phyloP scores from a whole-genome alignment of 2,797 vertebrate species.

The Masticophis lateralis region DNA sequence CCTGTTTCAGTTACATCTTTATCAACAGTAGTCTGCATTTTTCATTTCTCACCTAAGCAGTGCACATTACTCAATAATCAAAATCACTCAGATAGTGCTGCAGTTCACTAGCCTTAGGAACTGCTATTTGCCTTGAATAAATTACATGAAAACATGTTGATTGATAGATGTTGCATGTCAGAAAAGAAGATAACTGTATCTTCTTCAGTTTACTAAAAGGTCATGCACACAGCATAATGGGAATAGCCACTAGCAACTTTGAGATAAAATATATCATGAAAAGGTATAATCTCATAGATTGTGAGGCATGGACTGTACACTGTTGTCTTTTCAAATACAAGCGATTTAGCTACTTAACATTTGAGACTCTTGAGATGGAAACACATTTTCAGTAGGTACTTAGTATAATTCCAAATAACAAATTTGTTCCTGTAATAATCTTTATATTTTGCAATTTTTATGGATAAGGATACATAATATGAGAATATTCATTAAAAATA shows the following conservation, averaged over 20 bases:
- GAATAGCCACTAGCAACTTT: constrained; percentile 87
- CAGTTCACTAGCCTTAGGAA: constrained; percentile 81
- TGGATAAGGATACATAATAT: constrained; percentile 26
- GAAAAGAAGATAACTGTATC: constrained; percentile 97
- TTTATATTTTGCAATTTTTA: constrained; percentile 5
- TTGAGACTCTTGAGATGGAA: constrained; percentile 53
- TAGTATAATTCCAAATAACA: constrained; percentile 39
- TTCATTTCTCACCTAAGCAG: constrained; percentile 78
- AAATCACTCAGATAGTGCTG: constrained; percentile 77
- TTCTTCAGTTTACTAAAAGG: constrained; percentile 94
- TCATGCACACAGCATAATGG: constrained; percentile 90
- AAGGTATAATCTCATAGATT: constrained; percentile 69
- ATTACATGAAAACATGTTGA: constrained; percentile 86
- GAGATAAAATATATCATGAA: constrained; percentile 72
- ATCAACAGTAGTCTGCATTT: constrained; percentile 76
- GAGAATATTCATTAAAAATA: background rate
- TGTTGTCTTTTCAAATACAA: constrained; percentile 73
- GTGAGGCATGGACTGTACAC: constrained; percentile 72
- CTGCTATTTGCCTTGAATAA: constrained; percentile 86
- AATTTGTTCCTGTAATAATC: constrained; percentile 2
- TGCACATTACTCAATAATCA: constrained; percentile 80
- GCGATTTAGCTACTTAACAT: constrained; percentile 71
- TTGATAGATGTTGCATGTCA: constrained; percentile 95
- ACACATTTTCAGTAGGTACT: constrained; percentile 37
- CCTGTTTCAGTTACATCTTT: constrained; percentile 76